Conservation (phyloP, 2,888 invertebrate species). For the Auanema sp. region DNA sequence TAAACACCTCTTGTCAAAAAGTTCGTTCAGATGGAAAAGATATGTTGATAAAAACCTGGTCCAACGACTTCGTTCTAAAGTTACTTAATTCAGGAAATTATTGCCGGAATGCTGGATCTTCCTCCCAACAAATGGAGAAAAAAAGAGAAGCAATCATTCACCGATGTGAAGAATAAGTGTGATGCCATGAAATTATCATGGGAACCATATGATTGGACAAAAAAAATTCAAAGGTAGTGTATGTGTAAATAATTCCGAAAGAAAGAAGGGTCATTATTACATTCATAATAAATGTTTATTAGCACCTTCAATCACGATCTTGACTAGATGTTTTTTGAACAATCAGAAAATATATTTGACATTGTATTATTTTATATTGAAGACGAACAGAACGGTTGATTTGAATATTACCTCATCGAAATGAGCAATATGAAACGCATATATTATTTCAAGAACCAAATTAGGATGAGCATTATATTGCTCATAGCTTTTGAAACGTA, state of each 20-base stretch:
- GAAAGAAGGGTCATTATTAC: too few relatives aligned
- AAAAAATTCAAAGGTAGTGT: conserved; percentile 20
- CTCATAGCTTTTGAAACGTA: not conserved
- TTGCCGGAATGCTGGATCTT: conserved; percentile 90
- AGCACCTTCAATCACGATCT: too few relatives aligned
- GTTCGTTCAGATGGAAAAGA: too few relatives aligned
- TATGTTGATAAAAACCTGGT: too few relatives aligned
- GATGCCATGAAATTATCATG: conserved; percentile 37
- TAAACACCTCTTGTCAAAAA: too few relatives aligned
- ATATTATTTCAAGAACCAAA: not conserved
- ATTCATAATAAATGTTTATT: too few relatives aligned
- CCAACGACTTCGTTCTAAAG: conserved; percentile 3
- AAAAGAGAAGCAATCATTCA: conserved; percentile 77
- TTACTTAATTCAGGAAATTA: conserved; percentile 74
- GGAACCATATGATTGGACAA: conserved; percentile 50
- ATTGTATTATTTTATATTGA: too few relatives aligned
- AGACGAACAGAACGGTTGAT: not conserved
- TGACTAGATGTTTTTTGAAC: too few relatives aligned
- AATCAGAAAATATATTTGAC: too few relatives aligned
- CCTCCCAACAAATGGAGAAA: conserved; percentile 81
- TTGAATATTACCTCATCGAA: not conserved
- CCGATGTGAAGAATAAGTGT: conserved; percentile 66
- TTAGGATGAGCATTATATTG: not conserved
- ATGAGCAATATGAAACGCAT: not conserved
- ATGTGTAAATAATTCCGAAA: too few relatives aligned